These are phyloP conservation scores for Tragulus kanchil DNA, from an alignment of 2,113 vertebrate species.

Conservation along the genomic window DNA sequence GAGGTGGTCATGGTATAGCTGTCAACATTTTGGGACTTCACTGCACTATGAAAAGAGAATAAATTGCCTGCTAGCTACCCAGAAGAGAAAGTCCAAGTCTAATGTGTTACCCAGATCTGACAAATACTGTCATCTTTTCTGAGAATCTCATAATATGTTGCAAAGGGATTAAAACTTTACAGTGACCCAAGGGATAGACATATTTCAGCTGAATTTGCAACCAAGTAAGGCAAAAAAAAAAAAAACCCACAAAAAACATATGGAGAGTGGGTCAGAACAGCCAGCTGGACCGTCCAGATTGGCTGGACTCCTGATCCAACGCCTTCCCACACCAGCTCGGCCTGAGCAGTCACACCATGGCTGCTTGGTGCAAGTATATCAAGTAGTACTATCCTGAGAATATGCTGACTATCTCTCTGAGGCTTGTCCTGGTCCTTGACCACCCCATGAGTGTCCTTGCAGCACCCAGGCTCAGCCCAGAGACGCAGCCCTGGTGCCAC, in stretches of 20 bases:
- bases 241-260: background rate
- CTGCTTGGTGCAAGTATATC: background rate
- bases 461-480: background rate
- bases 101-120: background rate
- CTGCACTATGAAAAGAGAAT: background rate
- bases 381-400: background rate
- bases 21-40: background rate
- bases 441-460: background rate
- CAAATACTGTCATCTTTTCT: background rate
- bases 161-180: conserved; percentile 3
- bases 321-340: background rate
- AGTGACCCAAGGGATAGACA: background rate
- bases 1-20: background rate
- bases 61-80: background rate
- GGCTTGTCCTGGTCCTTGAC: background rate
- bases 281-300: background rate
- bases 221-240: background rate
- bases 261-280: background rate
- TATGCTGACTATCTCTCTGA: background rate
- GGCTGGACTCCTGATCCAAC: too few species aligned
- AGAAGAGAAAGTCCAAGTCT: background rate
- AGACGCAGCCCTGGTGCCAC: background rate
- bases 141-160: background rate
- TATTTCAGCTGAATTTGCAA: conserved; percentile 5
- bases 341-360: too few species aligned